Evolutionary conservation across 2,888 invertebrate species (phyloP).

Genomic region (Drosophila nigricruria): DNA sequence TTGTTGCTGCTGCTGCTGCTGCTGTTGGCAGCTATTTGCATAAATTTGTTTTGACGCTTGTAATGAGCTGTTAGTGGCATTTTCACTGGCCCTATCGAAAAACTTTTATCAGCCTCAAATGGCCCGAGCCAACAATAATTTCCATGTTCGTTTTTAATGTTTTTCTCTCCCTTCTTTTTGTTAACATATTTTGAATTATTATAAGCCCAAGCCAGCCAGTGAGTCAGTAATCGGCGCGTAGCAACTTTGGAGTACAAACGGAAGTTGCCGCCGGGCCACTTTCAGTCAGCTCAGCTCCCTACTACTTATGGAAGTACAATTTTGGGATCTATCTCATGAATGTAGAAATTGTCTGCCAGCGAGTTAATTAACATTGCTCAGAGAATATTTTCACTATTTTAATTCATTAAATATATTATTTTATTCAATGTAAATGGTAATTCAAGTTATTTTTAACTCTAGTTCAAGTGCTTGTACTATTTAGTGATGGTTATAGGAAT

Average conservation of each 20-base stretch:
- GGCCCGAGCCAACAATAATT: slow-evolving; percentile 72
- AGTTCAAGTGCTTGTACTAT: background rate
- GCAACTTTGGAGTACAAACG: slow-evolving; percentile 66
- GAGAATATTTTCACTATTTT: slow-evolving; percentile 15
- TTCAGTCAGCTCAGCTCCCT: background rate
- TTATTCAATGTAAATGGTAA: background rate
- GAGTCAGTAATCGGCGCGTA: slow-evolving; percentile 63
- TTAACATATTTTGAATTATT: slow-evolving; percentile 75
- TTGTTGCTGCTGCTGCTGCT: slow-evolving; percentile 12
- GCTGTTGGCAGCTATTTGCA: slow-evolving; percentile 73
- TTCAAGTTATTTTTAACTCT: background rate
- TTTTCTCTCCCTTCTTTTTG: slow-evolving; percentile 35
- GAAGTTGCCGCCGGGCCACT: slow-evolving; percentile 69
- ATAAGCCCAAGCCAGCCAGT: slow-evolving; percentile 37
- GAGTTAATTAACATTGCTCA: slow-evolving; percentile 16
- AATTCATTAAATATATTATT: slow-evolving; percentile 6
- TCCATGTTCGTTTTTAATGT: slow-evolving; percentile 69
- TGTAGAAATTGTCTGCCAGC: slow-evolving; percentile 34
- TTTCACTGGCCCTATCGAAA: slow-evolving; percentile 76
- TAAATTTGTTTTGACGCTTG: slow-evolving; percentile 84
- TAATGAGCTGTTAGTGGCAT: slow-evolving; percentile 82
- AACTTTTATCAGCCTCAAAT: slow-evolving; percentile 71
- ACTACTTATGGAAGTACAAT: slow-evolving; percentile 4
- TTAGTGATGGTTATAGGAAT: background rate
- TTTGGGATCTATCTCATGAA: slow-evolving; percentile 34